These are phyloP conservation scores for Zygaena filipendulae DNA, from an alignment of 2,888 invertebrate genomes.

Conservation along the genomic window DNA sequence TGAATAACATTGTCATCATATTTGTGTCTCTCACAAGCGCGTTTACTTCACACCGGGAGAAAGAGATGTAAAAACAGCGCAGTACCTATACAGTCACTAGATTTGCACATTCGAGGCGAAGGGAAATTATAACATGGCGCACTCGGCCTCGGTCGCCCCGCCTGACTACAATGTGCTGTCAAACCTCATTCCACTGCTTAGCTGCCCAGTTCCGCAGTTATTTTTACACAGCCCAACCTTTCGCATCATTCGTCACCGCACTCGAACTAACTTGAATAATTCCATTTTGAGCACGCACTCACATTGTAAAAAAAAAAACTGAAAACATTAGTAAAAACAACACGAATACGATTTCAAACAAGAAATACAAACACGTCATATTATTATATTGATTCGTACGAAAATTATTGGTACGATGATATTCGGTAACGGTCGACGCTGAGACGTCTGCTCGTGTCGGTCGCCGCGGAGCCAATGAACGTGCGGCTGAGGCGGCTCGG, in stretches of 20 bases:
- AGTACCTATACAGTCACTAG: constrained; percentile 49
- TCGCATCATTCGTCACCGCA: constrained; percentile 66
- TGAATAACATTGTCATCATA: too few relatives aligned
- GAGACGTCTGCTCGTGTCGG: constrained; percentile 52
- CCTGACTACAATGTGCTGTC: constrained; percentile 66
- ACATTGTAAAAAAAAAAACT: too few relatives aligned
- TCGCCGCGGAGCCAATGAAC: constrained; percentile 77
- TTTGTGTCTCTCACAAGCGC: too few relatives aligned
- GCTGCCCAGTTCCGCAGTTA: constrained; percentile 67
- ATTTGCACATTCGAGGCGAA: constrained; percentile 64
- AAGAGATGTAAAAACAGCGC: constrained; percentile 54
- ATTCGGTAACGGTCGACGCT: too few relatives aligned
- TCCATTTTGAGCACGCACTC: constrained; percentile 51
- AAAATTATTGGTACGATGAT: too few relatives aligned
- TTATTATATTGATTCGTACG: constrained; percentile 7
- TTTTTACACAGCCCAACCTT: constrained; percentile 68
- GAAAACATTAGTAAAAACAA: too few relatives aligned
- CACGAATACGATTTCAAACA: too few relatives aligned
- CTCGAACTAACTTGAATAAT: constrained; percentile 33
- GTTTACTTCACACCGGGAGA: constrained; percentile 45
- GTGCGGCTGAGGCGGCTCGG: constrained; percentile 58
- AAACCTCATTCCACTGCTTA: constrained; percentile 67
- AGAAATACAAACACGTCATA: constrained; percentile 15
- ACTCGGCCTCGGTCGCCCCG: constrained; percentile 60
- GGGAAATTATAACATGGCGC: constrained; percentile 67